These are phyloP conservation scores for Nothocercus julius DNA, from an alignment of 2,113 vertebrate genomes.

Conservation along the genomic window DNA sequence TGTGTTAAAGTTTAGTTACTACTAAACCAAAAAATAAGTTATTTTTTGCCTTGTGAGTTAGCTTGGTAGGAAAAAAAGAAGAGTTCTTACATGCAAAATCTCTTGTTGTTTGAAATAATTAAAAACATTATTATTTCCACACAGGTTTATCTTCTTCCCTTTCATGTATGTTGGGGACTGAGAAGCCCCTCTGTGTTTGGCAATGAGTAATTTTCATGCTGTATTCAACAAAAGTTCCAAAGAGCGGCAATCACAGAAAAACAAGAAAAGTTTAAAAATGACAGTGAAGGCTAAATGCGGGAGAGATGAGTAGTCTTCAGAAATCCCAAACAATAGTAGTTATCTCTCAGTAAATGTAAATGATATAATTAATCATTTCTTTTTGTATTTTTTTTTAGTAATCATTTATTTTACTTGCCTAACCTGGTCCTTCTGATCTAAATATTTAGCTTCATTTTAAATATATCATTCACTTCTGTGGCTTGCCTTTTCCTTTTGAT, in stretches of 20 bases:
- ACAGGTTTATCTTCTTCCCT: background rate
- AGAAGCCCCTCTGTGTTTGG: background rate
- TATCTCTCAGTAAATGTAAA: slow-evolving; percentile 1
- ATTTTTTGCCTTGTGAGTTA: background rate
- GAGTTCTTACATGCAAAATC: background rate
- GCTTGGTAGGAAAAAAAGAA: background rate
- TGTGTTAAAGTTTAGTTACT: too few species aligned
- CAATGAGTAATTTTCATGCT: slow-evolving; percentile 4
- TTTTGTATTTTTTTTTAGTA: background rate
- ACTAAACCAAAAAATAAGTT: too few species aligned
- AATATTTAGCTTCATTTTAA: slow-evolving; percentile 18
- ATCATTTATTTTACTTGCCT: slow-evolving; percentile 46
- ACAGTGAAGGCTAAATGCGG: background rate
- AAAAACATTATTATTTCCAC: background rate
- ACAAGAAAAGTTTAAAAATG: slow-evolving; percentile 29
- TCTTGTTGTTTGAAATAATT: slow-evolving; percentile 40
- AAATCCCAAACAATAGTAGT: slow-evolving; percentile 22
- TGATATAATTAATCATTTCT: background rate
- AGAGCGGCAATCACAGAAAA: slow-evolving; percentile 22
- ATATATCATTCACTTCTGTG: slow-evolving; percentile 22
- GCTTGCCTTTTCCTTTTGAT: slow-evolving; percentile 45
- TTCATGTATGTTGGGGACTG: background rate
- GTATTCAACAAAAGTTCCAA: slow-evolving; percentile 36
- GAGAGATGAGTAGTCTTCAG: slow-evolving; percentile 20
- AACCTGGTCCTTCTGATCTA: background rate